Base-by-base conservation (phyloP, 2,888 invertebrate species). In the Cactoblastis cactorum region DNA sequence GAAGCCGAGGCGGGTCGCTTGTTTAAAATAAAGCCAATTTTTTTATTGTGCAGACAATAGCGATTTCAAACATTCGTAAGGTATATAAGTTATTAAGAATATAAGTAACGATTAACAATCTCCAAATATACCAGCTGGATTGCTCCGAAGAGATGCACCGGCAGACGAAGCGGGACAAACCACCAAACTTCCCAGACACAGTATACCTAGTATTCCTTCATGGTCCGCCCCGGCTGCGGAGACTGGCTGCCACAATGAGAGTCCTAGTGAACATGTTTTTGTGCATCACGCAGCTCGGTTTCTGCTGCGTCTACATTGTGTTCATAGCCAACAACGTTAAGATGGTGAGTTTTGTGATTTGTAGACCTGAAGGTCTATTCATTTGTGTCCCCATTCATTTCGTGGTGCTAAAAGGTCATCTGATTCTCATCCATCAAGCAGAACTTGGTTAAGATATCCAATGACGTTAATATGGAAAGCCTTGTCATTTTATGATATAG, bases 231-330 rank as follows among this genome's bases (percentile, higher is more conserved):
- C 74, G 81, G 24, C 69, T 94, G n/a, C 90, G 93, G 37, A 88
- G 86, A 18, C 91, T 93, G 67, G 92, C 95, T 0, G 83, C 80
- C 24, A 67, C 84, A 6, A 94, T 95, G 91, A 93, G 93, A 84
- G 90, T 88, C 28, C 67, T 93, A 51, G 96, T 98, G 55, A 97
- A 98, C 81, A 69, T 92, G 11, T 98, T 98, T 85, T 92, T 99
- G 50, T 96, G 97, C 78, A 90, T 98, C 52, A 98, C 98, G n/a
- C 99, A 99, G 85, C 90, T 99, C 55, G 99, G 99, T 54, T 98
- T 99, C 87, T 99, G 99, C 82, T 98, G 98, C 79, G 96, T 98
- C 22, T 99, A 99, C 83, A 95, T 98, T 68, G 96, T 98, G 14
- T 98, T 98, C 79, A 95, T 98, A 61, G 95, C 97, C 9, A 93